phyloP scores from a whole-genome alignment of 2,888 invertebrate species.

The Rhagium mordax region DNA sequence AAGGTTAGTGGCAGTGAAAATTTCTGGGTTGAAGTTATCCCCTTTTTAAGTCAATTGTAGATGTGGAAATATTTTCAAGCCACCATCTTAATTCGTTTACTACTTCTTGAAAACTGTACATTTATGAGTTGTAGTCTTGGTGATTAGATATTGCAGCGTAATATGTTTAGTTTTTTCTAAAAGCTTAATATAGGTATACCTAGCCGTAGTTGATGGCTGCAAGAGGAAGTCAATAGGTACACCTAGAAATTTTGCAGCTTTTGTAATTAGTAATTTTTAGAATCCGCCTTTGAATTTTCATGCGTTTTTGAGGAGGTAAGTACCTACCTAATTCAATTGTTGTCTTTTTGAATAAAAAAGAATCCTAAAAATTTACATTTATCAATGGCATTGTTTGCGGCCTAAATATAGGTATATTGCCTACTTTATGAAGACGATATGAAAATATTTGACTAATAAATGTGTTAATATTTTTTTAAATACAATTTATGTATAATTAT shows the following conservation, averaged over 20 bases:
- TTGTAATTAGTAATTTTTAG: background rate
- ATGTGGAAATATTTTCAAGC: background rate
- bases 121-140: background rate
- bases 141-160: background rate
- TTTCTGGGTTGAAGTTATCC: constrained; percentile 37
- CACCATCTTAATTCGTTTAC: background rate
- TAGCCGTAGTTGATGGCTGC: background rate
- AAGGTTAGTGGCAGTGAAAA: constrained; percentile 50
- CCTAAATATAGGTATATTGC: too few relatives aligned
- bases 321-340: background rate
- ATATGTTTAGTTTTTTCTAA: background rate
- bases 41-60: background rate
- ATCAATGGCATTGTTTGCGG: too few relatives aligned
- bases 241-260: background rate
- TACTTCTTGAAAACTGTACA: background rate
- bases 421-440: too few relatives aligned
- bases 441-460: too few relatives aligned
- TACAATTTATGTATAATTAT: too few relatives aligned
- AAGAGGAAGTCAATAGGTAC: background rate
- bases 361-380: constrained; percentile 19
- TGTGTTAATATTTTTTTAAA: too few relatives aligned
- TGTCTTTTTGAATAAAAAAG: background rate
- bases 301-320: background rate
- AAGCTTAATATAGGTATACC: constrained; percentile 3
- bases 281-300: background rate